These are phyloP conservation scores for Rhinatrema bivittatum DNA, from an alignment of 2,797 vertebrate genomes.

Conservation along the genomic window DNA sequence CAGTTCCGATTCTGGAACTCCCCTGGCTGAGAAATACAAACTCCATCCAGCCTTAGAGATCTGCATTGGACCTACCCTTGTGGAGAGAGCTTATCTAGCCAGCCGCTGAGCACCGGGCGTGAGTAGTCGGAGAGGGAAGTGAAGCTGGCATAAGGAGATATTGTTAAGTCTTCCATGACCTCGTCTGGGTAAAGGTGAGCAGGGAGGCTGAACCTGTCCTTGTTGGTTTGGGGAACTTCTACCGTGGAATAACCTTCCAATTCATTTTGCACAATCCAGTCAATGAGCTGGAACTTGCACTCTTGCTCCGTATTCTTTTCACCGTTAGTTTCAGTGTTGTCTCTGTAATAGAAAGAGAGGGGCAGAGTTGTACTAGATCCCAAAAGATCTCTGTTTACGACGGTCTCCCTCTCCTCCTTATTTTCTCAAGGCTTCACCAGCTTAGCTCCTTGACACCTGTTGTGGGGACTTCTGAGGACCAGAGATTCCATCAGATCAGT, in stretches of 20 bases:
- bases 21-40: too few species aligned
- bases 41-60: too few species aligned
- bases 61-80: slow-evolving; percentile 86
- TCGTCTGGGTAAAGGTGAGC: slow-evolving; percentile 53
- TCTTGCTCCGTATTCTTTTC: slow-evolving; percentile 17
- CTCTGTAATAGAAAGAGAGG: slow-evolving; percentile 4
- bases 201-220: slow-evolving; percentile 47
- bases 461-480: too few species aligned
- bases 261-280: slow-evolving; percentile 47
- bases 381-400: neutral
- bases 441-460: too few species aligned
- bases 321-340: slow-evolving; percentile 27
- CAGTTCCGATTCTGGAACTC: too few species aligned
- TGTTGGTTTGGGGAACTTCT: slow-evolving; percentile 44
- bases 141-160: slow-evolving; percentile 94
- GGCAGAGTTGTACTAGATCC: neutral
- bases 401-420: neutral
- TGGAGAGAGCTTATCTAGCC: slow-evolving; percentile 94
- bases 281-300: slow-evolving; percentile 37
- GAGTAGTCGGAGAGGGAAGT: slow-evolving; percentile 70
- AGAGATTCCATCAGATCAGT: too few species aligned
- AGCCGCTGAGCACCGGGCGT: slow-evolving; percentile 73
- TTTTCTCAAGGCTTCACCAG: too few species aligned
- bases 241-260: slow-evolving; percentile 73
- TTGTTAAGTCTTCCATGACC: slow-evolving; percentile 76